phyloP scores from a whole-genome alignment of 1,140 invertebrate genomes.

The Nasonia vitripennis region DNA sequence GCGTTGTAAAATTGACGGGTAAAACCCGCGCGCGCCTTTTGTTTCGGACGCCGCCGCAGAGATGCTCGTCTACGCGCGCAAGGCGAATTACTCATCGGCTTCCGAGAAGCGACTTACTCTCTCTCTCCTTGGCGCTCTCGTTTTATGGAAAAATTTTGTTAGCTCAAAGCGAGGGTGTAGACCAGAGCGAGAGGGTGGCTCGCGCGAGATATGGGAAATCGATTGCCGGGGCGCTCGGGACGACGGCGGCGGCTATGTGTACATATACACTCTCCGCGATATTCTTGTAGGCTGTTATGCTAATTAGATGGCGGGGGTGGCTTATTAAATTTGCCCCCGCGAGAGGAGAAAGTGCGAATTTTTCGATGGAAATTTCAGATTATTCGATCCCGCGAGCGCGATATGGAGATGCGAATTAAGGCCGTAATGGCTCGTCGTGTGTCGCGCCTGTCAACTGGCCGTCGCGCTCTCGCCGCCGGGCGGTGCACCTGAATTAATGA shows the following conservation, averaged over 20 bases:
- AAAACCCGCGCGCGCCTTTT: background rate
- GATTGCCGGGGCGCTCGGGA: background rate
- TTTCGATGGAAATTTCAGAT: conserved; percentile 1
- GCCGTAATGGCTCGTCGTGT: background rate
- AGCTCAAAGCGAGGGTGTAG: background rate
- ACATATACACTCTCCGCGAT: background rate
- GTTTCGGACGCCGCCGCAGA: background rate
- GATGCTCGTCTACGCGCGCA: background rate
- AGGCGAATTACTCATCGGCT: background rate
- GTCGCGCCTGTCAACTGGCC: background rate
- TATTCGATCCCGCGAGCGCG: background rate
- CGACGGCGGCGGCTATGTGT: background rate
- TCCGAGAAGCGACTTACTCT: background rate
- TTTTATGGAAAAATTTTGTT: conserved; percentile 26
- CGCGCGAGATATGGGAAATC: background rate
- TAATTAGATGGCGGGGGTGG: background rate
- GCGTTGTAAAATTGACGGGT: background rate
- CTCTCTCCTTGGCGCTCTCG: background rate
- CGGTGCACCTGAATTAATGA: background rate
- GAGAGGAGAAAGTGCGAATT: background rate
- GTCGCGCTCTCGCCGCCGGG: no score
- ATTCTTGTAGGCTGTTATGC: background rate
- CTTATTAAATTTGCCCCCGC: background rate
- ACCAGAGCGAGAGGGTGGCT: background rate
- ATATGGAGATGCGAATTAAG: background rate